Evolutionary conservation across 2,797 vertebrate species (phyloP).

Genomic region (Sebastes diaconus): DNA sequence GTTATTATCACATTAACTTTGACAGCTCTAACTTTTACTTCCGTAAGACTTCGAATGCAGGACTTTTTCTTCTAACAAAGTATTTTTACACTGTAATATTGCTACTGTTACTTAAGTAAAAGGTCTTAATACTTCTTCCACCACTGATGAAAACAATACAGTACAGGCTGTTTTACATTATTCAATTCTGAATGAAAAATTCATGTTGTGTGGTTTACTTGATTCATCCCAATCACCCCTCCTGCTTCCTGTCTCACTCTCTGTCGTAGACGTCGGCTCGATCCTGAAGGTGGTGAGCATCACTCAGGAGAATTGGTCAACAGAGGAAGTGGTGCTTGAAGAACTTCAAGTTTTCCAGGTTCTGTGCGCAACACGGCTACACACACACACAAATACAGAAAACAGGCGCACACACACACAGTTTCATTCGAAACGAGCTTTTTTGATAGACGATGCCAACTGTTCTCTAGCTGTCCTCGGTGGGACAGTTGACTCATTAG

Average conservation of each 20-base stretch:
- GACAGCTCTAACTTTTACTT: too few species aligned
- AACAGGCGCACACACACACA: background rate
- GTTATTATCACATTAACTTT: too few species aligned
- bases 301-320: constrained; percentile 92
- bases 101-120: fast-evolving
- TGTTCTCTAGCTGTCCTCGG: background rate
- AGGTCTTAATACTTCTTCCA: too few species aligned
- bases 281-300: constrained; percentile 96
- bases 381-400: constrained; percentile 4
- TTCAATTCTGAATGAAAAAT: constrained; percentile 8
- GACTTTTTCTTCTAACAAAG: too few species aligned
- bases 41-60: too few species aligned
- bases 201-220: background rate
- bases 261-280: constrained; percentile 87
- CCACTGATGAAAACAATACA: background rate
- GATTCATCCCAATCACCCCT: background rate
- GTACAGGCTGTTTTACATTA: background rate
- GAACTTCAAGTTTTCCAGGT: constrained; percentile 97
- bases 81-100: too few species aligned
- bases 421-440: background rate
- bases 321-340: constrained; percentile 93
- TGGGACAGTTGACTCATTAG: constrained; percentile 15
- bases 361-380: constrained; percentile 24
- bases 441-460: background rate
- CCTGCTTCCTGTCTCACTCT: background rate